Evolutionary conservation across 2,113 vertebrate genomes (phyloP).

Genomic region (Telmatochromis sp.): DNA sequence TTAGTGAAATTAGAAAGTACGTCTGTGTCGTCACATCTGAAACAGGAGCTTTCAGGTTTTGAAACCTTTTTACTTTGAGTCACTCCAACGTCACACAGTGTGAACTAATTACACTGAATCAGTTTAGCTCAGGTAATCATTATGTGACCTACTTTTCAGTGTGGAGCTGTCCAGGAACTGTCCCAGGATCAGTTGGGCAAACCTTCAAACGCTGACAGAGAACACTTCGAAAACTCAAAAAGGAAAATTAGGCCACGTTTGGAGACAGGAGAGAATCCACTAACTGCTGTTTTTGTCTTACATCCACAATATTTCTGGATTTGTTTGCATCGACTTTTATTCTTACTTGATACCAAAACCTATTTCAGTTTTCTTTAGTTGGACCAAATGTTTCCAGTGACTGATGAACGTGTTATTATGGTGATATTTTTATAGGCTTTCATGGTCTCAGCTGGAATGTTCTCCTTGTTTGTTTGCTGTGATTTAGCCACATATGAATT

Average conservation of each 20-base stretch:
- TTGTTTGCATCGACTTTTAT: background rate
- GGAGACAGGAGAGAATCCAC: background rate
- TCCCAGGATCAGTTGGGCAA: background rate
- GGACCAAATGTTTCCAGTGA: background rate
- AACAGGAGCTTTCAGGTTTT: background rate
- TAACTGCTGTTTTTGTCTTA: background rate
- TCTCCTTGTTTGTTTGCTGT: background rate
- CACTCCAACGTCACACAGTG: background rate
- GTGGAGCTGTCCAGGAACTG: background rate
- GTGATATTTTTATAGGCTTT: background rate
- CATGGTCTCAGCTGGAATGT: background rate
- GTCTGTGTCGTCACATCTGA: background rate
- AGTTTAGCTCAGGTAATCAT: background rate
- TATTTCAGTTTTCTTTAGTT: background rate
- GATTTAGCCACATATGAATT: accelerated
- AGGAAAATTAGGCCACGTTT: background rate
- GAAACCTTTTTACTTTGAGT: background rate
- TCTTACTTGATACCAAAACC: background rate
- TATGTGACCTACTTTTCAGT: background rate
- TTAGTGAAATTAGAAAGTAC: background rate
- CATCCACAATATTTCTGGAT: background rate
- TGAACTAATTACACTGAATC: background rate
- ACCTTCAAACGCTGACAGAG: background rate
- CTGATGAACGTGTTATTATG: background rate
- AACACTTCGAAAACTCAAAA: background rate